Evolutionary conservation across 2,888 invertebrate genomes (phyloP).

Genomic region (Parascotia fuliginaria): DNA sequence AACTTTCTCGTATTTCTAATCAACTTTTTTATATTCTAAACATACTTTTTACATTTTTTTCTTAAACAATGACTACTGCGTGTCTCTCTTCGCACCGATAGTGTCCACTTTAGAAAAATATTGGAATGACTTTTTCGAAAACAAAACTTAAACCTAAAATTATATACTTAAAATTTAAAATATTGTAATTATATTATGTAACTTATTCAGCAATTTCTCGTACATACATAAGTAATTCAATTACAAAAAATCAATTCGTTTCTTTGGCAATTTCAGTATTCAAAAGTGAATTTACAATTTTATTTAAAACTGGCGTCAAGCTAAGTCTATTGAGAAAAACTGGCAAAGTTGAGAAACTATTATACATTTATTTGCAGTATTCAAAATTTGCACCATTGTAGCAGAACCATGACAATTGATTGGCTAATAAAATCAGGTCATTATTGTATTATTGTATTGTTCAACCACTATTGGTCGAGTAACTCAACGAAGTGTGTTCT

Average conservation of each 20-base stretch:
- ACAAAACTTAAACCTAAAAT: constrained; percentile 53
- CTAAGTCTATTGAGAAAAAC: constrained; percentile 77
- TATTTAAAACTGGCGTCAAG: constrained; percentile 71
- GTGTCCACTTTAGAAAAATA: constrained; percentile 75
- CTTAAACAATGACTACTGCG: constrained; percentile 76
- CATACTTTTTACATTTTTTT: constrained; percentile 79
- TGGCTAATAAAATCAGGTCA: constrained; percentile 14
- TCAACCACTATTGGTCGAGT: constrained; percentile 24
- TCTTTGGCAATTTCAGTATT: constrained; percentile 84
- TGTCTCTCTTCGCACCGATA: constrained; percentile 70
- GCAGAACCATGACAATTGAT: constrained; percentile 12
- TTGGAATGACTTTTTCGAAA: constrained; percentile 75
- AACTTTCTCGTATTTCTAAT: constrained; percentile 77
- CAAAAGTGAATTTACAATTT: constrained; percentile 84
- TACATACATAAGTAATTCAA: constrained; percentile 52
- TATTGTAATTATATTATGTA: constrained; percentile 46
- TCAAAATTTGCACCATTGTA: constrained; percentile 49
- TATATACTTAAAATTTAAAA: constrained; percentile 55
- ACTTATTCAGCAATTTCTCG: constrained; percentile 66
- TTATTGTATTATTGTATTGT: too few relatives aligned
- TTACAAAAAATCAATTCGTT: constrained; percentile 69
- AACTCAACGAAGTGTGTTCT: constrained; percentile 15
- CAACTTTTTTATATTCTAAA: constrained; percentile 79
- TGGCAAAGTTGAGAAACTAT: constrained; percentile 74
- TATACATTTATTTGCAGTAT: constrained; percentile 62